Conservation (phyloP, 2,797 vertebrate genomes). For the Dromococcyx pavoninus region DNA sequence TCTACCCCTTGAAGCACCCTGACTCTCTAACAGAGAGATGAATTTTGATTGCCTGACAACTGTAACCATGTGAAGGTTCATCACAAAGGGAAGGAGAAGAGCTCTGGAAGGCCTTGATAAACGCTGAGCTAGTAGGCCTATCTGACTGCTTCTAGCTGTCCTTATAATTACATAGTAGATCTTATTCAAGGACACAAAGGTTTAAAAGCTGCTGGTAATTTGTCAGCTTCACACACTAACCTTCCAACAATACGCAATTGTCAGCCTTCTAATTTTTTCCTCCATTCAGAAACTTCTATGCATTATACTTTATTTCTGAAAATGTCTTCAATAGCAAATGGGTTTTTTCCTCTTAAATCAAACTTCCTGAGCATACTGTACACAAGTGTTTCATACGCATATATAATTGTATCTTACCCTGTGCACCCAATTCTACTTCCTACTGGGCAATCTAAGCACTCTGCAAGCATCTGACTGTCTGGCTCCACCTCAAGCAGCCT, state of each 20-base stretch:
- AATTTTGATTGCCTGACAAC: slow-evolving; percentile 52
- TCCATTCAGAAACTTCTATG: not conserved
- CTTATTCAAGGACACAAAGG: not conserved
- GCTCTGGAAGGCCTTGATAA: slow-evolving; percentile 26
- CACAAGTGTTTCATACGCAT: not conserved
- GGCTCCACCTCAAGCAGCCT: not conserved
- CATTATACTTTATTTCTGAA: not conserved
- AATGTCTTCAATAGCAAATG: not conserved
- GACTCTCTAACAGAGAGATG: not conserved
- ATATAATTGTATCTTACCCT: not conserved
- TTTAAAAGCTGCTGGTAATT: slow-evolving; percentile 7
- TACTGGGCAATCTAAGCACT: not conserved
- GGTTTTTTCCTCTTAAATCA: not conserved
- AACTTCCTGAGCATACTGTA: not conserved
- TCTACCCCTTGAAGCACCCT: not conserved
- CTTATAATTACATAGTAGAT: not conserved
- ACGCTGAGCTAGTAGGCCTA: not conserved
- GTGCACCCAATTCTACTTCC: not conserved
- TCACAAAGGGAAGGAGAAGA: slow-evolving; percentile 25
- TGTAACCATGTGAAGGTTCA: slow-evolving; percentile 37
- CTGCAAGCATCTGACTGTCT: not conserved
- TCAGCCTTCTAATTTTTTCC: not conserved
- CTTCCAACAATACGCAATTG: not conserved
- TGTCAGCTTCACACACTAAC: not conserved
- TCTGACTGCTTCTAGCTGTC: not conserved